Conservation (phyloP, 2,888 invertebrate genomes). For the Pandemis corylana region DNA sequence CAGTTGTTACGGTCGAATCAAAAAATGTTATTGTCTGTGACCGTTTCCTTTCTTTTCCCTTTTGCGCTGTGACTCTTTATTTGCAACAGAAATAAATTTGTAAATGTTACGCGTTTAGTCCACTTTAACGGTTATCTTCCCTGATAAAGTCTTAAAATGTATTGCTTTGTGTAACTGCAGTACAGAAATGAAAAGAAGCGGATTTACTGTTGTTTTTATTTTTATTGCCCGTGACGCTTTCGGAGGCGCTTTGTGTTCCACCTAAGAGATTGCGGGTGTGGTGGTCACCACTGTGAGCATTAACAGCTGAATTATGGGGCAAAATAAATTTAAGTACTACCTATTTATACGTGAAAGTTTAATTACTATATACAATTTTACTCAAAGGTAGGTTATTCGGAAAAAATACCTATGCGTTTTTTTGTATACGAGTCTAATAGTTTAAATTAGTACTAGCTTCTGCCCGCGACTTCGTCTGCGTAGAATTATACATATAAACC, state of each 20-base stretch:
- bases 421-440: too few relatives aligned
- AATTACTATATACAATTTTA: too few relatives aligned
- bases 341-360: too few relatives aligned
- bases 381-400: too few relatives aligned
- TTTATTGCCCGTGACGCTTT: conserved; percentile 3
- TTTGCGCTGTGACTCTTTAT: conserved; percentile 31
- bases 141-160: conserved; percentile 25
- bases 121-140: conserved; percentile 31
- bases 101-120: conserved; percentile 26
- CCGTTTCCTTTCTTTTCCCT: conserved; percentile 40
- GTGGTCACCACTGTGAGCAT: neutral
- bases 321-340: neutral
- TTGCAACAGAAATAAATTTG: conserved; percentile 27
- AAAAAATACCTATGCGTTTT: too few relatives aligned
- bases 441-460: too few relatives aligned
- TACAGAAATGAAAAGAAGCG: conserved; percentile 9
- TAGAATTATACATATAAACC: too few relatives aligned
- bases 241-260: neutral
- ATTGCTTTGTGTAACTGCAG: conserved; percentile 23
- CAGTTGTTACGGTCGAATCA: conserved; percentile 58
- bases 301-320: too few relatives aligned
- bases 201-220: conserved; percentile 20
- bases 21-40: conserved; percentile 42
- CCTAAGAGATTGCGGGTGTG: neutral
- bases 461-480: too few relatives aligned